Evolutionary conservation across 1,140 invertebrate species (phyloP), one percentile per base, ranked within the genome.

Genomic region (Drosophila nebulosa): DNA sequence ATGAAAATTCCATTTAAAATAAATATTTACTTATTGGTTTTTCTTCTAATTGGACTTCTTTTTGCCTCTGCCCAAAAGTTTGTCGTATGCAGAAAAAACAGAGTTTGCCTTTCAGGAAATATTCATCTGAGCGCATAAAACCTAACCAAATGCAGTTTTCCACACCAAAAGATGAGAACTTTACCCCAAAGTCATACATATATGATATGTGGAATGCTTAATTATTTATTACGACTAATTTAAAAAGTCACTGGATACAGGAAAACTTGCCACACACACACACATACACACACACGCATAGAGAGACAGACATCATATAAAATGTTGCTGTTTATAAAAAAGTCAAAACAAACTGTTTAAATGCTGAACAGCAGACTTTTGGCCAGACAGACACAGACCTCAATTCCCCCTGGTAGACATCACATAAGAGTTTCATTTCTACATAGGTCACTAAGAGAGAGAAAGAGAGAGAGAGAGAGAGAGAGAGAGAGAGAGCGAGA

Each of bases 151-250:
- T 86, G 77, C 69, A 85, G 69, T 85, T 77, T 52, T 80, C 16
- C 36, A 21, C 55, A 32, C 30, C 69, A 46, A 50, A 50, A 30
- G 6, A 12, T 2, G 39, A 46, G 39, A 46, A 46, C 21, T 46
- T 46, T 27, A 5, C 30, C 12, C 12, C 18, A 69, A 51, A 74
- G 69, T 51, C 75, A 85, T 85, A n/a, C n/a, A n/a, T n/a, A n/a
- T n/a, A 74, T 70, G 72, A 85, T 85, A 86, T 78, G 69, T 26
- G n/a, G 21, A 24, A 52, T 26, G 16, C 73, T 86, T 85, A 85
- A 86, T 85, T 85, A 85, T 85, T 86, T 81, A 86, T 81, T 71
- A 86, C 64, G 81, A 86, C 80, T 85, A 86, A 85, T 86, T 86
- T 86, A 79, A 88, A 86, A 86, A 86, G 74, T 75, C 65, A 56